Conservation (phyloP, 2,113 vertebrate genomes). For the Setophaga petechia region DNA sequence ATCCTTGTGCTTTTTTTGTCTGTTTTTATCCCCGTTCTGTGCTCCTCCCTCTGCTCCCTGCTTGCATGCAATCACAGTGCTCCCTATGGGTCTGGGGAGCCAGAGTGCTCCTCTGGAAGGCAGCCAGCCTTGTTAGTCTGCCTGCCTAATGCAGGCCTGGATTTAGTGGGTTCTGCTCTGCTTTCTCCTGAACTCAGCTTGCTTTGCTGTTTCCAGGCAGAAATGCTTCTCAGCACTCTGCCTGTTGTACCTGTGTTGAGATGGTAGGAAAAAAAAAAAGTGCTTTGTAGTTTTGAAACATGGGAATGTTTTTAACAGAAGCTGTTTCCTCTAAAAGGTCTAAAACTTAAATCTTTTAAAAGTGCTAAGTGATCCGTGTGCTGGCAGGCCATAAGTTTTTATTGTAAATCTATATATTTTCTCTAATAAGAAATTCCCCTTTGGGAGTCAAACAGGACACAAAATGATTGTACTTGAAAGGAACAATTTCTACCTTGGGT, state of each 20-base stretch:
- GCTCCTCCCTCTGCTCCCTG: neutral
- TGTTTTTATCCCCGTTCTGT: neutral
- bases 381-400: neutral
- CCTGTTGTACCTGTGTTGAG: neutral
- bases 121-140: neutral
- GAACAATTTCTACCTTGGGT: neutral
- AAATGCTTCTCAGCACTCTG: neutral
- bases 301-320: neutral
- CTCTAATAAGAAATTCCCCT: neutral
- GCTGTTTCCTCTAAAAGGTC: neutral
- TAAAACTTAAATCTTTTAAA: neutral
- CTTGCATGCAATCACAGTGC: neutral
- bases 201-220: neutral
- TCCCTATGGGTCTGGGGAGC: neutral
- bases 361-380: neutral
- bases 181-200: neutral
- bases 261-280: neutral
- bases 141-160: neutral
- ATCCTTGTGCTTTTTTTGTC: neutral
- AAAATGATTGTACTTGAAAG: neutral
- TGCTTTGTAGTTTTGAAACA: neutral
- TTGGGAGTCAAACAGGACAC: neutral
- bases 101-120: conserved; percentile 34
- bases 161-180: neutral
- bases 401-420: neutral